Evolutionary conservation across 37 sponge, comb jelly and placozoan genomes (phyloP).

Genomic region (Mnemiopsis leidyi): DNA sequence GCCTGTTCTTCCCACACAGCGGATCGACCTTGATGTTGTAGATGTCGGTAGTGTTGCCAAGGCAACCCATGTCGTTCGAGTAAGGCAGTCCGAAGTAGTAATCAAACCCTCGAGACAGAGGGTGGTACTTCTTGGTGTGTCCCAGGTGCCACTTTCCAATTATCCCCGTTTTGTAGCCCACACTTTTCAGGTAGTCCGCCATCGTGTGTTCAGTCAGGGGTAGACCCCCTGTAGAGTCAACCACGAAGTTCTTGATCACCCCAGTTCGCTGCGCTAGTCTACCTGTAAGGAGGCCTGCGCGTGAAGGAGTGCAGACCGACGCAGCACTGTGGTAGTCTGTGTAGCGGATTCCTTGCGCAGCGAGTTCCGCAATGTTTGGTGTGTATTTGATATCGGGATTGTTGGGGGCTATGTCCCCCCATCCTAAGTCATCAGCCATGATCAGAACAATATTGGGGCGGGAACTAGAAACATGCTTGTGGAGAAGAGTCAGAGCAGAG

Average conservation of each 20-base stretch:
- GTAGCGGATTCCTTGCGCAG: slow-evolving; percentile 68
- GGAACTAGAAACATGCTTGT: background rate
- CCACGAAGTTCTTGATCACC: slow-evolving; percentile 45
- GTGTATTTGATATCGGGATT: background rate
- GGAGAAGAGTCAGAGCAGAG: background rate
- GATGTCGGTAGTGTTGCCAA: background rate
- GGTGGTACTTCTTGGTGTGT: slow-evolving; percentile 60
- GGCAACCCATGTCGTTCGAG: slow-evolving; percentile 73
- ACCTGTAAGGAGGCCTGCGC: slow-evolving; percentile 74
- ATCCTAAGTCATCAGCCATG: slow-evolving; percentile 60
- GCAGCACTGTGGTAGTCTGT: slow-evolving; percentile 77
- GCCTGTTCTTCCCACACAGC: background rate
- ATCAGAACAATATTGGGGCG: slow-evolving; percentile 43
- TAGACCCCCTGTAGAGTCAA: slow-evolving; percentile 67
- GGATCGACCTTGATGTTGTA: slow-evolving; percentile 49
- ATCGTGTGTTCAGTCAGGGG: slow-evolving; percentile 71
- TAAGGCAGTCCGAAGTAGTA: slow-evolving; percentile 71
- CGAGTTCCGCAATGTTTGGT: slow-evolving; percentile 69
- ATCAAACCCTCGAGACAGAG: slow-evolving; percentile 70
- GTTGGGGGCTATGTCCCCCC: slow-evolving; percentile 25
- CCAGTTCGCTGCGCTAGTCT: slow-evolving; percentile 4
- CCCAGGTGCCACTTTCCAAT: slow-evolving; percentile 77
- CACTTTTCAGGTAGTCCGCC: slow-evolving; percentile 66
- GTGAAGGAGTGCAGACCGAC: slow-evolving; percentile 71
- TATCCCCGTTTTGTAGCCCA: slow-evolving; percentile 69